Evolutionary conservation across 2,888 invertebrate species (phyloP).

Genomic region (Nephrotoma appendiculata): DNA sequence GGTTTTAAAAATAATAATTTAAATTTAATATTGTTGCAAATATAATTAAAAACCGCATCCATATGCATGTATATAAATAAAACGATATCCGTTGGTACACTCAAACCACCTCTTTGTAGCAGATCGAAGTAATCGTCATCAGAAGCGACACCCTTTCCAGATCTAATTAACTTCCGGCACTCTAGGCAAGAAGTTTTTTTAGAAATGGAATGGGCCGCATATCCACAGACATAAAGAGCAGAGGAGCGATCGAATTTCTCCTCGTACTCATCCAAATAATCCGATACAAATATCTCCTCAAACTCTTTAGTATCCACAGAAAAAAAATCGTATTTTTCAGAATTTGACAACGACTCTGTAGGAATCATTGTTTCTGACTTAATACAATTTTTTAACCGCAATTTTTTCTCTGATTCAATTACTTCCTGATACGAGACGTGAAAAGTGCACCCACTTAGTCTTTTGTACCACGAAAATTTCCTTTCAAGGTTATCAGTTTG

Average conservation of each 20-base stretch:
- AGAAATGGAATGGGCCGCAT: not conserved
- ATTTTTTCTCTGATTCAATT: constrained; percentile 11
- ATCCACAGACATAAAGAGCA: not conserved
- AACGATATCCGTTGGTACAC: not conserved
- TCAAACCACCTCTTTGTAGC: not conserved
- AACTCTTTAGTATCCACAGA: not conserved
- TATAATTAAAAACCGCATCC: too few species aligned
- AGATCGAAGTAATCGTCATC: not conserved
- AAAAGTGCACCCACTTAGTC: constrained; percentile 10
- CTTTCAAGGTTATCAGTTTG: constrained; percentile 12
- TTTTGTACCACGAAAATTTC: constrained; percentile 10
- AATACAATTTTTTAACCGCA: not conserved
- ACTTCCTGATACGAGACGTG: constrained; percentile 10
- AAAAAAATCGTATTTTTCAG: not conserved
- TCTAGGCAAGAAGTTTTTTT: not conserved
- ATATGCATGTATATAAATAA: not conserved
- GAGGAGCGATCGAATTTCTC: not conserved
- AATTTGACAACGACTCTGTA: not conserved
- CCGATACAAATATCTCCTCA: not conserved
- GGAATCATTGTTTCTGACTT: not conserved
- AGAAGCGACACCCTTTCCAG: not conserved
- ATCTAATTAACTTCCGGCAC: too few species aligned
- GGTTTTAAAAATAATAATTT: too few species aligned
- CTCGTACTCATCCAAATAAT: not conserved
- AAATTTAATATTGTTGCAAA: too few species aligned